Conservation (phyloP, 2,797 vertebrate species). For the Hydrolagus colliei region DNA sequence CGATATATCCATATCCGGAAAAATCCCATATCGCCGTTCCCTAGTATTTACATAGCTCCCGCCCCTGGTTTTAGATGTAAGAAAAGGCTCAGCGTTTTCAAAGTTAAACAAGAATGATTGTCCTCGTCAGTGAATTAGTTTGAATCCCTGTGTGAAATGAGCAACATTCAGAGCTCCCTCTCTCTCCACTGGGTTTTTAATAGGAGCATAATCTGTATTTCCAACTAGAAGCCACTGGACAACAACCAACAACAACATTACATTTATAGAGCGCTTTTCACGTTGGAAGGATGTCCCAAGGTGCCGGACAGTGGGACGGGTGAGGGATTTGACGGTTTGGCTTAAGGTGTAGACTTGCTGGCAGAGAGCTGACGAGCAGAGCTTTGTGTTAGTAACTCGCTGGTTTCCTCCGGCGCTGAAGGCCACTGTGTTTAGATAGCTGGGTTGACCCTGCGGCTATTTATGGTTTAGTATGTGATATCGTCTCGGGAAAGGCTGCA, state of each 20-base stretch:
- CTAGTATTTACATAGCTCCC: background rate
- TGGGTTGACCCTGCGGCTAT: background rate
- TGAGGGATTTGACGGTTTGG: constrained; percentile 57
- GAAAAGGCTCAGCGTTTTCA: background rate
- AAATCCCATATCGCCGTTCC: too few relatives aligned
- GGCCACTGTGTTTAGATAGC: background rate
- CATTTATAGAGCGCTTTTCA: too few relatives aligned
- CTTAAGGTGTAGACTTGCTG: constrained; percentile 49
- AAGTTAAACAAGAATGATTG: background rate
- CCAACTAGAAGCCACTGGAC: constrained; percentile 49
- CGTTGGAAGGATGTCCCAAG: too few relatives aligned
- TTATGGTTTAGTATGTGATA: background rate
- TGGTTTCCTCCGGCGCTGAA: background rate
- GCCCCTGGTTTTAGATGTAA: background rate
- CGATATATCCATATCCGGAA: too few relatives aligned
- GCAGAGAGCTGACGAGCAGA: constrained; percentile 25
- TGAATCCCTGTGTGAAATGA: background rate
- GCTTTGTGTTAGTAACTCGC: background rate
- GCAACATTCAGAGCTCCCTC: background rate
- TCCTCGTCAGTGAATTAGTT: background rate
- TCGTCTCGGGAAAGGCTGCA: background rate
- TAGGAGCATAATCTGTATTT: constrained; percentile 34
- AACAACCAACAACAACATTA: too few relatives aligned
- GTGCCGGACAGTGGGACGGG: constrained; percentile 47
- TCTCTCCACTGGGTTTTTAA: background rate